Base-by-base conservation (phyloP, 2,113 vertebrate genomes). In the Sylvia atricapilla region DNA sequence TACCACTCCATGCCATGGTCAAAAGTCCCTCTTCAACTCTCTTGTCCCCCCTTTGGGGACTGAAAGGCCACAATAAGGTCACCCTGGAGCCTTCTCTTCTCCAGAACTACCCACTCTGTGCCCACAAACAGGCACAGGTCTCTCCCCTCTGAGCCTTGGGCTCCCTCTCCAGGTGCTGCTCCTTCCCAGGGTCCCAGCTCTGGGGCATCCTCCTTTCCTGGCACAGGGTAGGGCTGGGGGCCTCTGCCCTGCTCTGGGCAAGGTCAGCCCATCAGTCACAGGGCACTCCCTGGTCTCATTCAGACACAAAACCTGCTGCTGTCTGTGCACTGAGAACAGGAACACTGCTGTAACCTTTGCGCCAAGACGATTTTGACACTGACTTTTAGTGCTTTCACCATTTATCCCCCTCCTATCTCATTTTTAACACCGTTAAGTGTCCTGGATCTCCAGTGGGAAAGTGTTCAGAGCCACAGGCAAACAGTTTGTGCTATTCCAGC, bases 371-470 rank as follows among this genome's bases (percentile, higher is more conserved):
- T 93, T 88, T 86, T 6, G 56, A 86, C 87, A 59, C 72, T 66
- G 73, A 62, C 64, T 37, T 37, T 37, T 39, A 33, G 33, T 6
- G 35, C 66, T 87, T 75, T 62, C 74, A 44, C 18, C 60, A 10
- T 76, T 92, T 69, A 89, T 28, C 79, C 60, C 35, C 59, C 60
- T 72, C n/a, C 76, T 66, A 79, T 72, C 77, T 76, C 50, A 74
- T 90, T 93, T 96, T 96, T 86, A 94, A 92, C 73, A 15, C 52
- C 55, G 52, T 35, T 94, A 90, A 94, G 92, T 72, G 88, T 93
- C 90, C 93, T 84, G 90, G 47, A 60, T 85, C 90, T 93, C 85
- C 87, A 92, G 72, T 20, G 76, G 92, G 92, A 91, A 81, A 92
- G 86, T 69, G 2, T 62, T 84, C 91, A 72, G 92, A 95, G 41